Conservation (phyloP, 2,797 vertebrate genomes). For the Sebastes aleutianus region DNA sequence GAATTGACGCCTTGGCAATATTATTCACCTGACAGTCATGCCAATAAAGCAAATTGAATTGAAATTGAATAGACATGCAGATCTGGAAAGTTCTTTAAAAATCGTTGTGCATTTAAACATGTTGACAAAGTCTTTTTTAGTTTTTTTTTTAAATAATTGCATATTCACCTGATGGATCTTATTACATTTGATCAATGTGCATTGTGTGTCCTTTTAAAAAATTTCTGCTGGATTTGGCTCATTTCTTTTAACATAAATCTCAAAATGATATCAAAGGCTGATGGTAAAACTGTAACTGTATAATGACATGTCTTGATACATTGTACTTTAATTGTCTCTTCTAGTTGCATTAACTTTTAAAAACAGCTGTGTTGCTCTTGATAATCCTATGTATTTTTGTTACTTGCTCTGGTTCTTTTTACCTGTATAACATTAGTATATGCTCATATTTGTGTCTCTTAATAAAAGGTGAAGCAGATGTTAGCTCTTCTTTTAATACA, state of each 20-base stretch:
- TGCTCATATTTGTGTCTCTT: too few relatives aligned
- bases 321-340: fast-evolving
- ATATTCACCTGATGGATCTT: too few relatives aligned
- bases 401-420: too few relatives aligned
- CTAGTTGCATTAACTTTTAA: too few relatives aligned
- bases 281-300: background rate
- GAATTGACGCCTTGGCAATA: too few relatives aligned
- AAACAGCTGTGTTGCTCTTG: too few relatives aligned
- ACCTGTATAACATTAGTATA: too few relatives aligned
- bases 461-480: too few relatives aligned
- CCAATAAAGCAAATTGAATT: too few relatives aligned
- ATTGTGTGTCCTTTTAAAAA: background rate
- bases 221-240: background rate
- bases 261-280: background rate
- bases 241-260: background rate
- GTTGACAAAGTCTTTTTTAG: background rate
- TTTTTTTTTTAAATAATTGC: background rate
- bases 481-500: too few relatives aligned
- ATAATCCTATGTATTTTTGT: fast-evolving
- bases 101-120: background rate
- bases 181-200: background rate
- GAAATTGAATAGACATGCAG: too few relatives aligned
- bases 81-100: background rate
- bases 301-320: fast-evolving
- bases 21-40: too few relatives aligned